phyloP scores from a whole-genome alignment of 2,113 vertebrate genomes.

The Martes martes region DNA sequence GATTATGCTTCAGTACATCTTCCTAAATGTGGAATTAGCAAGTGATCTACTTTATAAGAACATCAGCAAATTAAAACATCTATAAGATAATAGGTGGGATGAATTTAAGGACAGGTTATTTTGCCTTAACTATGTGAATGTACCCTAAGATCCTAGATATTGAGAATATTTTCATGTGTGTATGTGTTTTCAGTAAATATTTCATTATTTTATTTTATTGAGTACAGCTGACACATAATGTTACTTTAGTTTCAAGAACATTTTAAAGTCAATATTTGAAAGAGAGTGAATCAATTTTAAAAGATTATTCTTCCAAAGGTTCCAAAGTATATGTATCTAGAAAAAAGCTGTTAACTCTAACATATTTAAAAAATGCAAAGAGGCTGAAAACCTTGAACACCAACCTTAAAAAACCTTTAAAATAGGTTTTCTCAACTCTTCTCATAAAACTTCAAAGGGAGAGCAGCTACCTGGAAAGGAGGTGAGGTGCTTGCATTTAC shows the following conservation, averaged over 20 bases:
- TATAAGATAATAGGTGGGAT: conserved; percentile 6
- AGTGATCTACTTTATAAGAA: conserved; percentile 38
- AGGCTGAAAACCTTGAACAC: neutral
- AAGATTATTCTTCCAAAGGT: conserved; percentile 16
- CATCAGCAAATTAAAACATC: conserved; percentile 79
- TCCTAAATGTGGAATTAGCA: conserved; percentile 42
- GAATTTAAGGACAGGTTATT: neutral
- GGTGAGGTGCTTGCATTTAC: too few relatives aligned
- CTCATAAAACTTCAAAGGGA: neutral
- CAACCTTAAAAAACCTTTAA: conserved; percentile 29
- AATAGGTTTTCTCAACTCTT: neutral
- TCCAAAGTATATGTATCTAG: neutral
- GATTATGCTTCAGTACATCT: conserved; percentile 33
- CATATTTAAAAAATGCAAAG: conserved; percentile 11
- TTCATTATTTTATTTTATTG: neutral
- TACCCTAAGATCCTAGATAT: neutral
- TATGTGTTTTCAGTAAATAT: neutral
- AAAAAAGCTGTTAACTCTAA: conserved; percentile 15
- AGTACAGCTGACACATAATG: neutral
- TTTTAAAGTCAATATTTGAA: neutral
- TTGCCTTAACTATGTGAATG: neutral
- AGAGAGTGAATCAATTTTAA: conserved; percentile 28
- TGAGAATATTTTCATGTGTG: neutral
- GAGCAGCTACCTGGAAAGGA: neutral
- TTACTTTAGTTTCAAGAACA: neutral